Evolutionary conservation across 2,888 invertebrate species (phyloP), one percentile per base, ranked within the genome.

Genomic region (Andrena bicolor): DNA sequence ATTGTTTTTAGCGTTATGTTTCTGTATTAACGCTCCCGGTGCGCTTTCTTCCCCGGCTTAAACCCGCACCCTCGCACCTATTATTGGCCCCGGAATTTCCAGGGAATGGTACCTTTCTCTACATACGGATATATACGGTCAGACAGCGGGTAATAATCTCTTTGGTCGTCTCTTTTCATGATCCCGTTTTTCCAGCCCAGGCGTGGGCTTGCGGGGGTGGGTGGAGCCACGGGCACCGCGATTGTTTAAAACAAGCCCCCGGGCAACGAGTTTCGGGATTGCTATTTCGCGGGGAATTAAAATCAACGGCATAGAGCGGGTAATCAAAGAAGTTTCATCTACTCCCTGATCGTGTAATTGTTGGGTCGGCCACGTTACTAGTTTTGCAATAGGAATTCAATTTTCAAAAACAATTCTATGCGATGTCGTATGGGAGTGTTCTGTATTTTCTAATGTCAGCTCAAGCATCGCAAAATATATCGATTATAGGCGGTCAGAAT

Each of bases 1-100:
- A 84, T 82, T 84, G 86, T 87, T 86, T 83, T 80, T 81, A 76
- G 72, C 88, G 86, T 90, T 89, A 89, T 90, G 90, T 90, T 88
- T 90, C 82, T 82, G 86, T 89, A 90, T 90, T 90, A 90, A 90
- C 90, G 90, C 89, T 86, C 79, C 87, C 82, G 86, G 87, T 81
- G 85, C 77, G 69, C 79, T 73, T 63, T 78, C 78, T 70, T 80
- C 68, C 32, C 41, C 28, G 61, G 49, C 60, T 76, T 65, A 77
- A 76, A 69, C 80, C 73, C 61, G n/a, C 74, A 6, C 75, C 48
- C 70, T 68, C 35, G 69, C 82, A 53, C 71, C 68, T 76, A 72
- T 76, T 83, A 75, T 74, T 74, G 60, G 30, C 48, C 23, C 35
- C 66, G 49, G 51, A 80, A 68, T 85, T 77, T 69, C 71, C 13